phyloP scores from a whole-genome alignment of 2,888 invertebrate genomes.

The Erebia ligea region DNA sequence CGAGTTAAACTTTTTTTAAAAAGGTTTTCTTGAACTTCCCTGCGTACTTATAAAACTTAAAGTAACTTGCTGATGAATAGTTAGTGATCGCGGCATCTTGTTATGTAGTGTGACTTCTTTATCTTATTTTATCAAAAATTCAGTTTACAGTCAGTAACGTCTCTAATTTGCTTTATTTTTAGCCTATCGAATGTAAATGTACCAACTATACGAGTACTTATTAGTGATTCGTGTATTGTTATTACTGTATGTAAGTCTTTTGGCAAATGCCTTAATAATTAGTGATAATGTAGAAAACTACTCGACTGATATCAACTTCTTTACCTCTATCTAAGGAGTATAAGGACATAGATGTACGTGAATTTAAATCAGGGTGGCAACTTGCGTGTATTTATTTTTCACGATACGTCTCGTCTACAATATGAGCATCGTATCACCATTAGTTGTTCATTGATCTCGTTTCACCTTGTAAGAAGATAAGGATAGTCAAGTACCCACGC shows the following conservation, averaged over 20 bases:
- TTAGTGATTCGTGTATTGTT: too few species aligned
- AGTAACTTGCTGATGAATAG: too few species aligned
- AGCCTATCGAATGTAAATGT: too few species aligned
- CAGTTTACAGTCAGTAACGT: not conserved
- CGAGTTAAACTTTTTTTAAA: not conserved
- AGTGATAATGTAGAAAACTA: not conserved
- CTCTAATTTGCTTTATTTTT: not conserved
- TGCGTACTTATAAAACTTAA: not conserved
- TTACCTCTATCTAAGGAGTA: not conserved
- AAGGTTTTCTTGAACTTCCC: not conserved
- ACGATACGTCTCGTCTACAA: conserved; percentile 44
- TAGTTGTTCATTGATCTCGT: conserved; percentile 50
- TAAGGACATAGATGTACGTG: conserved; percentile 14
- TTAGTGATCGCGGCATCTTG: not conserved
- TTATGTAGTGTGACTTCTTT: not conserved
- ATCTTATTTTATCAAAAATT: not conserved
- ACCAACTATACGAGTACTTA: too few species aligned
- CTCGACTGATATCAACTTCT: not conserved
- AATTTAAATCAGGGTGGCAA: conserved; percentile 30
- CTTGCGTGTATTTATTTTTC: conserved; percentile 26
- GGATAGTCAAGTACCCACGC: conserved; percentile 58
- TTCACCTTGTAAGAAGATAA: conserved; percentile 47
- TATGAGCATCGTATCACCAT: conserved; percentile 53
- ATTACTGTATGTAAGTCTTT: too few species aligned
- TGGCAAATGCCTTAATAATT: too few species aligned